These are phyloP conservation scores for Drosophila barbarae DNA, from an alignment of 2,888 invertebrate genomes.

Conservation along the genomic window DNA sequence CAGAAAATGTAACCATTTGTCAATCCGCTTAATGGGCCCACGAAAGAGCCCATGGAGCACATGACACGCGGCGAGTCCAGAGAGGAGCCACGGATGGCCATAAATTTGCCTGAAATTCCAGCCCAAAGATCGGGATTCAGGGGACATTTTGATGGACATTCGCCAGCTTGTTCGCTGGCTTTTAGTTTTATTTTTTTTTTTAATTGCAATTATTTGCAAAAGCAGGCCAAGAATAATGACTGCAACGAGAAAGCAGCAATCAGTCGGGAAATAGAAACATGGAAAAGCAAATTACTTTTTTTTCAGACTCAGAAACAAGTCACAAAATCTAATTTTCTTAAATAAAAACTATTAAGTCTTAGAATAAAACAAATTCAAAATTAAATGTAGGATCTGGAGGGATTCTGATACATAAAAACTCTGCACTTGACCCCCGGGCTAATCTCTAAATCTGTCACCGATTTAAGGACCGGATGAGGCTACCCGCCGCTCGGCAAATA, in stretches of 20 bases:
- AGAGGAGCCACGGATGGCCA: slow-evolving; percentile 8
- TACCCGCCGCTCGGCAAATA: slow-evolving; percentile 4
- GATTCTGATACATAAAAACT: not conserved
- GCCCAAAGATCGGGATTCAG: slow-evolving; percentile 10
- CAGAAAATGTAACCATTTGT: slow-evolving; percentile 43
- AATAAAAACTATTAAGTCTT: not conserved
- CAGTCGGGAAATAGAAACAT: not conserved
- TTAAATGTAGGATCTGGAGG: too few species aligned
- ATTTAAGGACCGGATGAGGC: slow-evolving; percentile 14
- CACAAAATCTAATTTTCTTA: not conserved
- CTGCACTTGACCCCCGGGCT: not conserved
- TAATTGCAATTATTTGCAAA: slow-evolving; percentile 16
- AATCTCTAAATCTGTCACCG: slow-evolving; percentile 14
- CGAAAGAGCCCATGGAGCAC: slow-evolving; percentile 6
- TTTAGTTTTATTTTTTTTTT: not conserved
- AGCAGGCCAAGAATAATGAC: slow-evolving; percentile 13
- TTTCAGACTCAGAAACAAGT: not conserved
- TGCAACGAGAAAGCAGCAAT: slow-evolving; percentile 14
- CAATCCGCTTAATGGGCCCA: slow-evolving; percentile 37
- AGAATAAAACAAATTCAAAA: too few species aligned
- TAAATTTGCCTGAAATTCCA: slow-evolving; percentile 25
- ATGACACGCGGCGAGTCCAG: slow-evolving; percentile 1
- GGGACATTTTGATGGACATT: slow-evolving; percentile 32
- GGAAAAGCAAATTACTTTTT: not conserved
- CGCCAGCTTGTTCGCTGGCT: slow-evolving; percentile 1